Percentiles rank a stretch among this genome's conserved stretches.
phyloP scores from a whole-genome alignment of 2,888 invertebrate genomes.

The Deroplatys truncata region DNA sequence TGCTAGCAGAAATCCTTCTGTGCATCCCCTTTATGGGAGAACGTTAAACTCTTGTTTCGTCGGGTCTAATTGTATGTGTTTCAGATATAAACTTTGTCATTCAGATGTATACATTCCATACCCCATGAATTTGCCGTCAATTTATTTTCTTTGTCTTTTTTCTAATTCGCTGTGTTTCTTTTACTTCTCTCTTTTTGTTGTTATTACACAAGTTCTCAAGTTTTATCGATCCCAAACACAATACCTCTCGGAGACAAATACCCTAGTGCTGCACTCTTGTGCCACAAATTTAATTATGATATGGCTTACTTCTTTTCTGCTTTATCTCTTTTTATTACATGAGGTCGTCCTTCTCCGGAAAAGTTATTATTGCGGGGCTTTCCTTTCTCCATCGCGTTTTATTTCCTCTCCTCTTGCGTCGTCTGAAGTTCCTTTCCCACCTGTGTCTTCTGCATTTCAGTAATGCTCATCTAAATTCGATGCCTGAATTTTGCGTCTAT shows the following conservation, averaged over 20 bases:
- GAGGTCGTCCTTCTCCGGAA: not conserved
- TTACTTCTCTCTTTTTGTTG: not conserved
- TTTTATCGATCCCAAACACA: not conserved
- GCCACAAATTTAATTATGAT: not conserved
- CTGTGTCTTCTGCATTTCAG: not conserved
- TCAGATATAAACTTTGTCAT: not conserved
- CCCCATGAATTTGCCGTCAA: not conserved
- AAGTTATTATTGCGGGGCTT: not conserved
- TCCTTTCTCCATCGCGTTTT: not conserved
- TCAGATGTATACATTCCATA: not conserved
- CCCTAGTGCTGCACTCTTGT: not conserved
- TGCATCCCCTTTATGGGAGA: not conserved
- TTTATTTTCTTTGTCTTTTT: not conserved
- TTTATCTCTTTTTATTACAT: not conserved
- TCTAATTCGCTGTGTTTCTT: not conserved
- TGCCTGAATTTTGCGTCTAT: not conserved
- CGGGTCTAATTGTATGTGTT: not conserved
- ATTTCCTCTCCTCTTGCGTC: not conserved
- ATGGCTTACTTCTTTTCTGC: not conserved
- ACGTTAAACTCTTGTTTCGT: not conserved
- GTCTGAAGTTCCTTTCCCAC: not conserved
- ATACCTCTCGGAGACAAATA: not conserved
- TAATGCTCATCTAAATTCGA: not conserved
- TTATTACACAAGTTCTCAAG: not conserved
- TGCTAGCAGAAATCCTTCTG: no score